Conservation (phyloP, 2,888 invertebrate species). For the Cryptus armator region DNA sequence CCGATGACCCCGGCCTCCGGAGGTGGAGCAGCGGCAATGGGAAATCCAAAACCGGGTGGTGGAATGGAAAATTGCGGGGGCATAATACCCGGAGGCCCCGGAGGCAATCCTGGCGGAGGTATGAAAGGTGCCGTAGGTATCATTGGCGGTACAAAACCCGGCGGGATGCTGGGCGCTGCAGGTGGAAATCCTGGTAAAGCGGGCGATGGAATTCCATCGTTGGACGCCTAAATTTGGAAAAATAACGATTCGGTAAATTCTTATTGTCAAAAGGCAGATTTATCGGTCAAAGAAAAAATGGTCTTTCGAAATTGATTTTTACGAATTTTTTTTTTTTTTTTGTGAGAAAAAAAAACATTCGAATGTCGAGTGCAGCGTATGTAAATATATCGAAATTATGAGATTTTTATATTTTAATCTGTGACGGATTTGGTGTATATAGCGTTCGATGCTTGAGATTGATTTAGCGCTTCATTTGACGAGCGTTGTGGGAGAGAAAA, state of each 20-base stretch:
- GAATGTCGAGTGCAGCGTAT: background rate
- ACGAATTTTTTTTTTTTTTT: background rate
- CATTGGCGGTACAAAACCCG: constrained; percentile 80
- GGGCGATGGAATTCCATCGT: constrained; percentile 82
- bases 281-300: background rate
- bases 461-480: constrained; percentile 24
- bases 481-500: background rate
- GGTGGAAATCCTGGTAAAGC: constrained; percentile 81
- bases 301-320: background rate
- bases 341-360: background rate
- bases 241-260: background rate
- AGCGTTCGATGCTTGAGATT: background rate
- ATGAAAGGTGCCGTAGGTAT: constrained; percentile 82
- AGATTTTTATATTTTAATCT: background rate
- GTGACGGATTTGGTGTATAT: background rate
- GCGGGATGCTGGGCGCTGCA: constrained; percentile 78
- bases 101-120: constrained; percentile 82
- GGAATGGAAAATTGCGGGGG: constrained; percentile 92
- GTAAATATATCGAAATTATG: background rate
- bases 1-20: constrained; percentile 82
- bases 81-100: constrained; percentile 85
- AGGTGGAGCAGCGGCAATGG: constrained; percentile 78
- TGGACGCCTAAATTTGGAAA: constrained; percentile 79
- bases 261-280: background rate
- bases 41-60: constrained; percentile 90